A percentile compares a stretch with the other conserved stretches of the same genome.
Evolutionary conservation across 2,888 invertebrate species (phyloP).

Genomic region (Noctua pronuba): DNA sequence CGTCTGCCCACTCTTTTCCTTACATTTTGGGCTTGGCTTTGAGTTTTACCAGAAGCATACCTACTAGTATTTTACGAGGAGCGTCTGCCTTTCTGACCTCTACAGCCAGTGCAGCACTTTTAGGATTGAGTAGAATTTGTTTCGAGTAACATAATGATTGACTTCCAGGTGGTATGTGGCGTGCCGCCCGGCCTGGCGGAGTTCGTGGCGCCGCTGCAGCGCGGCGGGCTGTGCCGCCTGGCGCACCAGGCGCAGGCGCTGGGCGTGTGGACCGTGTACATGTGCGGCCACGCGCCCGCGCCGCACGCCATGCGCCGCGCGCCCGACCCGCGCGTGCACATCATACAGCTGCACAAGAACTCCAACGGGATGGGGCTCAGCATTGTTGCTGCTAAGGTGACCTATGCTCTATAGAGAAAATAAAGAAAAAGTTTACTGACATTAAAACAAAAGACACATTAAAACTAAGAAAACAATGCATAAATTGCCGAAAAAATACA

Average conservation of each 20-base stretch:
- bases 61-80: neutral
- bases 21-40: neutral
- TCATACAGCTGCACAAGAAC: constrained; percentile 97
- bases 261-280: constrained; percentile 99
- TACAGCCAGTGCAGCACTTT: neutral
- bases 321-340: constrained; percentile 90
- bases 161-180: constrained; percentile 93
- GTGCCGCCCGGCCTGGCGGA: constrained; percentile 98
- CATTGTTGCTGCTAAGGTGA: constrained; percentile 98
- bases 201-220: constrained; percentile 95
- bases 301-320: constrained; percentile 87
- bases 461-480: no score
- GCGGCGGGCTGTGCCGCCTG: constrained; percentile 96
- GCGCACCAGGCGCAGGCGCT: constrained; percentile 97
- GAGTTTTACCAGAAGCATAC: neutral
- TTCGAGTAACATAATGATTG: neutral
- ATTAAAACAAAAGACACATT: no score
- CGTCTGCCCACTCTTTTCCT: neutral
- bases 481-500: no score
- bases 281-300: constrained; percentile 82
- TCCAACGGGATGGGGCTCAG: constrained; percentile 99
- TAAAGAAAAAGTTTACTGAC: neutral
- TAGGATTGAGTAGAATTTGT: neutral
- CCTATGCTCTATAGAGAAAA: neutral
- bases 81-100: neutral